Conservation (phyloP, 2,888 invertebrate species). For the Anthrax anthrax region DNA sequence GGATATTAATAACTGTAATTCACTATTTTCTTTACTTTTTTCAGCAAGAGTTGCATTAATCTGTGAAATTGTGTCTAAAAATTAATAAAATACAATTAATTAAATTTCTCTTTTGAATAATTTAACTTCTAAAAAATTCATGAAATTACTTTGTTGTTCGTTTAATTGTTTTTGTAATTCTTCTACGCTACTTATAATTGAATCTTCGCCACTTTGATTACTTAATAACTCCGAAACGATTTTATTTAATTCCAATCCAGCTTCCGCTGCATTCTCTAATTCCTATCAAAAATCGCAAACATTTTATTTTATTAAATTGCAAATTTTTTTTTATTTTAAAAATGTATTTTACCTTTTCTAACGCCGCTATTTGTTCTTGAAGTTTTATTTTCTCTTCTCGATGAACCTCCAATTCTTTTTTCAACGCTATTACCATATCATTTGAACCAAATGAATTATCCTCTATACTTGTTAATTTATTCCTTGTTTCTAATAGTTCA, state of each 20-base stretch:
- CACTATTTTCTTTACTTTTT: slow-evolving; percentile 41
- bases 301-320: not conserved
- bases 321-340: too few relatives aligned
- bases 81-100: not conserved
- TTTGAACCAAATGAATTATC: slow-evolving; percentile 57
- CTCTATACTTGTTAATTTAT: slow-evolving; percentile 47
- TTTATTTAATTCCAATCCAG: slow-evolving; percentile 57
- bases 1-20: slow-evolving; percentile 32
- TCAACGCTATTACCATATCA: slow-evolving; percentile 54
- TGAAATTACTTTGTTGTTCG: slow-evolving; percentile 41
- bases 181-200: slow-evolving; percentile 48
- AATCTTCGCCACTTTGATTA: slow-evolving; percentile 51
- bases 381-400: slow-evolving; percentile 36
- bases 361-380: slow-evolving; percentile 50
- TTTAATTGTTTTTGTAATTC: slow-evolving; percentile 49
- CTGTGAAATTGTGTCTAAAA: slow-evolving; percentile 35
- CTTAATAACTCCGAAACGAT: slow-evolving; percentile 51
- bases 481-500: slow-evolving; percentile 43
- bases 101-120: not conserved
- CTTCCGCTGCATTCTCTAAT: slow-evolving; percentile 67
- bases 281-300: slow-evolving; percentile 32
- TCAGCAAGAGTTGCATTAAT: slow-evolving; percentile 39
- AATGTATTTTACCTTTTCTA: slow-evolving; percentile 44
- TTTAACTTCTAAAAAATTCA: not conserved
- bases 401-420: slow-evolving; percentile 45